Evolutionary conservation across 1,140 invertebrate genomes (phyloP).

Genomic region (Ips nitidus): DNA sequence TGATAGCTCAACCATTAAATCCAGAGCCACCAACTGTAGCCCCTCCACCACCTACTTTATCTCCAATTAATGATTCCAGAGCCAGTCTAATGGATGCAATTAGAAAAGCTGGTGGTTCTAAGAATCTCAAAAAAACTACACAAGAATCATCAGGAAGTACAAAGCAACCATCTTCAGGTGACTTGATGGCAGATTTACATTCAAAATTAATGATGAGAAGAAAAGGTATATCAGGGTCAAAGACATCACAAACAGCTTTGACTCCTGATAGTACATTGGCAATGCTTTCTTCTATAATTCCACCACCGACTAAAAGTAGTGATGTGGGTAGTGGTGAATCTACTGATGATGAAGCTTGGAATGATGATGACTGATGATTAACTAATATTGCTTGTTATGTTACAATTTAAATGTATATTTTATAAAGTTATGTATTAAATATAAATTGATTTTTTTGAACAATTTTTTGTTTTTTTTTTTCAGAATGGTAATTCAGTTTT

Average conservation of each 20-base stretch:
- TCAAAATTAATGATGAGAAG: slow-evolving; percentile 81
- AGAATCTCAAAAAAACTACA: slow-evolving; percentile 63
- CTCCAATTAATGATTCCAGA: slow-evolving; percentile 58
- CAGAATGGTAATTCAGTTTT: no score
- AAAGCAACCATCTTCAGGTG: slow-evolving; percentile 54
- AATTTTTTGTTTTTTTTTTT: no score
- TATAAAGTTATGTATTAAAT: slow-evolving; percentile 5
- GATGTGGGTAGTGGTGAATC: slow-evolving; percentile 21
- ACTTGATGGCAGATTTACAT: slow-evolving; percentile 90
- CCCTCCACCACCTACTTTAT: slow-evolving; percentile 12
- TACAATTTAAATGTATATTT: neutral
- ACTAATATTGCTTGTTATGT: neutral
- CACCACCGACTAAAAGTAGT: slow-evolving; percentile 58
- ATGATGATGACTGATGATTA: slow-evolving; percentile 57
- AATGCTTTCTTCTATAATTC: slow-evolving; percentile 67
- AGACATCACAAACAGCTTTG: slow-evolving; percentile 50
- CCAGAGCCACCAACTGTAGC: slow-evolving; percentile 1
- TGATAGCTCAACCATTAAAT: neutral
- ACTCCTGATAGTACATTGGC: slow-evolving; percentile 60
- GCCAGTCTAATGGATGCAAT: slow-evolving; percentile 89
- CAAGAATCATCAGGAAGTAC: slow-evolving; percentile 40
- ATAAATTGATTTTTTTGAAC: no score
- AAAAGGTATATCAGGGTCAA: slow-evolving; percentile 84
- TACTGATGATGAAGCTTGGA: slow-evolving; percentile 50
- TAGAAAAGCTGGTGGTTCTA: slow-evolving; percentile 80